phyloP scores from a whole-genome alignment of 2,888 invertebrate genomes.

The Drosophila fulvimacula region DNA sequence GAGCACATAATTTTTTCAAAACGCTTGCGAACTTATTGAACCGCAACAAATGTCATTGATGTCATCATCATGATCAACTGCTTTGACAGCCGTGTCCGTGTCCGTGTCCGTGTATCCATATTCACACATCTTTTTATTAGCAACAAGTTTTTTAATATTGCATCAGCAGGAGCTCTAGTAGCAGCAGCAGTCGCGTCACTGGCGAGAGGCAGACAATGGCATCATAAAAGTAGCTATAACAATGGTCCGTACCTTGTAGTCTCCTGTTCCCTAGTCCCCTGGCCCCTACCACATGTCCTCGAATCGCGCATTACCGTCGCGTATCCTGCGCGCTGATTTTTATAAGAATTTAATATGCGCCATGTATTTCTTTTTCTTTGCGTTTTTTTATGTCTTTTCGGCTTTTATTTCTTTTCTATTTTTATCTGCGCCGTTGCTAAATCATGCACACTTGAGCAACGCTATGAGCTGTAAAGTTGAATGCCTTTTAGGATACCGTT shows the following conservation, averaged over 20 bases:
- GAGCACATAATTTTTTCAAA: constrained; percentile 30
- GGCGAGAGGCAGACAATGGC: constrained; percentile 43
- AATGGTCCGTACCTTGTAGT: constrained; percentile 41
- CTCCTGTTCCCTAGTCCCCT: not conserved
- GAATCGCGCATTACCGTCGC: constrained; percentile 46
- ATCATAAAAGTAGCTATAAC: constrained; percentile 66
- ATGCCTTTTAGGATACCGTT: not conserved
- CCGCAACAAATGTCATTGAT: constrained; percentile 80
- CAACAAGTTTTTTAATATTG: constrained; percentile 79
- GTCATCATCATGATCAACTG: constrained; percentile 58
- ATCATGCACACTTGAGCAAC: constrained; percentile 48
- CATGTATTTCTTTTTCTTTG: constrained; percentile 49
- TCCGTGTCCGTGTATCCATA: constrained; percentile 22
- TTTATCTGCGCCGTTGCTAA: constrained; percentile 31
- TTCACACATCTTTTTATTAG: constrained; percentile 70
- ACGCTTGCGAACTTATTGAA: constrained; percentile 78
- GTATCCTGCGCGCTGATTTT: constrained; percentile 60
- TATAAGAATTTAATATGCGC: constrained; percentile 78
- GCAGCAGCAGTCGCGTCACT: not conserved
- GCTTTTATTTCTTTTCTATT: constrained; percentile 37
- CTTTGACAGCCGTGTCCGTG: constrained; percentile 41
- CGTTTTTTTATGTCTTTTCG: constrained; percentile 42
- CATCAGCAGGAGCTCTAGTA: constrained; percentile 51
- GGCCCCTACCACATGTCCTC: constrained; percentile 35
- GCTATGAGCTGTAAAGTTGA: not conserved